phyloP scores from a whole-genome alignment of 2,888 invertebrate species.

The Helicoverpa assulta region DNA sequence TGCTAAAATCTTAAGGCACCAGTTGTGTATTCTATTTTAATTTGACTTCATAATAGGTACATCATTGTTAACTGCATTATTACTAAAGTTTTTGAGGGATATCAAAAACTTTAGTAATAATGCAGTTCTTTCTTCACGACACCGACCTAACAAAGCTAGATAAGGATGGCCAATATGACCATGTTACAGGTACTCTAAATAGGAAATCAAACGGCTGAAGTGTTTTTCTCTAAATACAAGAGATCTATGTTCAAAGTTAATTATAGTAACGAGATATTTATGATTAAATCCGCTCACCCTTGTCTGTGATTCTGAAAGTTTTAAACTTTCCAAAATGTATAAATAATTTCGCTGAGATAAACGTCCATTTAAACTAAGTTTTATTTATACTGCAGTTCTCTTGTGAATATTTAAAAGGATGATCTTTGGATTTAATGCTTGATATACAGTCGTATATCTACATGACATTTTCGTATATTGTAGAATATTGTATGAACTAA shows the following conservation, averaged over 20 bases:
- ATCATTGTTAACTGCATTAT: too few relatives aligned
- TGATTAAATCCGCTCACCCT: slow-evolving; percentile 18
- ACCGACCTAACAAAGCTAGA: too few relatives aligned
- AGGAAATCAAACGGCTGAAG: slow-evolving; percentile 2
- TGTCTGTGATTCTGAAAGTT: slow-evolving; percentile 2
- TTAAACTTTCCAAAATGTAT: slow-evolving; percentile 8
- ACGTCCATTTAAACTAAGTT: background rate
- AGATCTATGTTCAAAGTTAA: slow-evolving; percentile 15
- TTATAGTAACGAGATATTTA: slow-evolving; percentile 21
- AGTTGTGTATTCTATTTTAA: too few relatives aligned
- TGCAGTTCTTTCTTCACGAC: too few relatives aligned
- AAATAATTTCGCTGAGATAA: background rate
- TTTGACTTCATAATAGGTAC: too few relatives aligned
- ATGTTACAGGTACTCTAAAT: background rate
- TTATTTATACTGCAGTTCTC: background rate
- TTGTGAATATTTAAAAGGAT: background rate
- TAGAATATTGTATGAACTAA: background rate
- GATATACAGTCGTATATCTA: background rate
- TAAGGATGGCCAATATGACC: background rate
- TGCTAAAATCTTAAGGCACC: too few relatives aligned
- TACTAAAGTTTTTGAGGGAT: too few relatives aligned
- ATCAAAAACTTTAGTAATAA: too few relatives aligned
- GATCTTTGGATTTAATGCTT: background rate
- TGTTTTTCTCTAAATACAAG: slow-evolving; percentile 42
- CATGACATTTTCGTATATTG: background rate